Conservation (phyloP, 2,888 invertebrate genomes). For the Abscondita cerata region DNA sequence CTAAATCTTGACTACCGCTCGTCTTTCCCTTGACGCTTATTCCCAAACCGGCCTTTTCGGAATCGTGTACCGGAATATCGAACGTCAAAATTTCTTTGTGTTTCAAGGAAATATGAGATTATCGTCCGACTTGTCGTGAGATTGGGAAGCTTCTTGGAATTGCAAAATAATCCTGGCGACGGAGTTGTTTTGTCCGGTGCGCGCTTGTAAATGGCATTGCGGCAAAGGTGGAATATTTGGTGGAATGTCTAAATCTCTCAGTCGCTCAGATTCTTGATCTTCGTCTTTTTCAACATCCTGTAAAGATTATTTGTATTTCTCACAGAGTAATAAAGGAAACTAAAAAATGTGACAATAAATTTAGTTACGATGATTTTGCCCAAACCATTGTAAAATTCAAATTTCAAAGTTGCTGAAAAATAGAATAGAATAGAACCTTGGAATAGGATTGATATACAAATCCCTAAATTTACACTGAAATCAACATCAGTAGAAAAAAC, state of each 20-base stretch:
- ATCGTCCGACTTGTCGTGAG: slow-evolving; percentile 61
- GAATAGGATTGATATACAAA: too few relatives aligned
- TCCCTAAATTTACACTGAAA: too few relatives aligned
- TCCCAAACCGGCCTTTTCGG: slow-evolving; percentile 95
- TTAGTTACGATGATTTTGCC: too few relatives aligned
- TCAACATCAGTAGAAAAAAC: too few relatives aligned
- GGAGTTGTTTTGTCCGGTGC: slow-evolving; percentile 51
- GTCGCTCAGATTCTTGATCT: slow-evolving; percentile 37
- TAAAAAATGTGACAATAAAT: too few relatives aligned
- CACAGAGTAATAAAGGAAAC: too few relatives aligned
- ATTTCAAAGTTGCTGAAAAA: too few relatives aligned
- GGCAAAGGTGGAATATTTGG: slow-evolving; percentile 59
- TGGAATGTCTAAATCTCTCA: slow-evolving; percentile 47
- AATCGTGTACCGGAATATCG: slow-evolving; percentile 95
- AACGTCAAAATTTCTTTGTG: slow-evolving; percentile 88
- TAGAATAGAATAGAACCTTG: too few relatives aligned
- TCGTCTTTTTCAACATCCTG: slow-evolving; percentile 54
- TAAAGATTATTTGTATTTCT: slow-evolving; percentile 17
- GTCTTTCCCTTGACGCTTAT: slow-evolving; percentile 97
- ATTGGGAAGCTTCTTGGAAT: slow-evolving; percentile 57
- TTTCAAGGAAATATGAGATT: slow-evolving; percentile 71
- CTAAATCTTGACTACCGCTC: slow-evolving; percentile 73
- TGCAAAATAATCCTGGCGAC: slow-evolving; percentile 59
- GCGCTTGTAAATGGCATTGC: slow-evolving; percentile 54
- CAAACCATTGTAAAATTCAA: too few relatives aligned